A percentile compares a stretch with the other conserved stretches of the same genome.
Conservation (phyloP, 2,797 vertebrate genomes). For the Kryptopterus vitreolus region DNA sequence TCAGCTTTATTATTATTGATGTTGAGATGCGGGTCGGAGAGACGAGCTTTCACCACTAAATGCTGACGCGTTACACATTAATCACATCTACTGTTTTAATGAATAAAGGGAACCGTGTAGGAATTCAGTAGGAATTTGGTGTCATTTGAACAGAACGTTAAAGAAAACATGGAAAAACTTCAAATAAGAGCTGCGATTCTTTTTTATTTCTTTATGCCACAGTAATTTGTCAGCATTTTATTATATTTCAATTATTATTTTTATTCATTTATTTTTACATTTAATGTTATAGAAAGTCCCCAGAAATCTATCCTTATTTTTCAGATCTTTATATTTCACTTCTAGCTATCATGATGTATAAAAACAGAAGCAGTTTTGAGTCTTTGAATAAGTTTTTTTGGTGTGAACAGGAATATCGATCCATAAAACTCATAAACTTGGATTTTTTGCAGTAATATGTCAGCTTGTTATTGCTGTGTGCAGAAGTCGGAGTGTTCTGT, state of each 20-base stretch:
- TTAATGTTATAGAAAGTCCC: not conserved
- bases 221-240: not conserved
- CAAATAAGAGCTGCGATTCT: too few relatives aligned
- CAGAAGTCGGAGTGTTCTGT: not conserved
- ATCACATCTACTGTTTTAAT: too few relatives aligned
- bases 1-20: conserved; percentile 33
- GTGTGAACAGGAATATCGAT: not conserved
- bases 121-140: too few relatives aligned
- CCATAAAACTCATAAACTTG: not conserved
- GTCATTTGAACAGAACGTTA: too few relatives aligned
- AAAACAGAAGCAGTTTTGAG: not conserved
- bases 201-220: not conserved
- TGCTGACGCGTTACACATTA: conserved; percentile 23
- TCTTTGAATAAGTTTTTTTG: not conserved
- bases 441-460: not conserved
- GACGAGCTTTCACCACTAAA: conserved; percentile 11
- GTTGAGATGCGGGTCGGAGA: not conserved
- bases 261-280: not conserved
- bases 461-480: not conserved
- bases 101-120: too few relatives aligned
- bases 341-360: not conserved
- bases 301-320: not conserved
- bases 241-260: not conserved
- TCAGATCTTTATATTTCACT: not conserved
- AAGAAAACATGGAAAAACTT: too few relatives aligned